These are phyloP conservation scores for Eueides isabella DNA, from an alignment of 1,140 invertebrate species.

Conservation along the genomic window DNA sequence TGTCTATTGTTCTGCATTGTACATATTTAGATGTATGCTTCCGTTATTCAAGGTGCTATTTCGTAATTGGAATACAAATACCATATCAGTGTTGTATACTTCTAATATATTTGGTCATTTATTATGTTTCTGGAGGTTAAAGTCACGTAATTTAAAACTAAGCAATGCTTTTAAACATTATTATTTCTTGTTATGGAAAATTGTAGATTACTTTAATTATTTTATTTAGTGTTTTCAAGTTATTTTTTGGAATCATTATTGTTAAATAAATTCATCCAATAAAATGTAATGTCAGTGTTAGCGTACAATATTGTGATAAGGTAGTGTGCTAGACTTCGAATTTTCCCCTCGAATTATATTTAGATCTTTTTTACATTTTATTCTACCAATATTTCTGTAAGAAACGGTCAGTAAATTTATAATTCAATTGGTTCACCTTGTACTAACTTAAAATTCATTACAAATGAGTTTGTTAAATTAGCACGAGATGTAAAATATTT, in stretches of 20 bases:
- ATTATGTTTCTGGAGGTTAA: background rate
- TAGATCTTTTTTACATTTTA: slow-evolving; percentile 12
- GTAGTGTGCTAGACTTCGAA: slow-evolving; percentile 67
- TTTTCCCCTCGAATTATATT: slow-evolving; percentile 35
- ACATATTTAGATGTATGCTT: slow-evolving; percentile 19
- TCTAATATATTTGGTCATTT: background rate
- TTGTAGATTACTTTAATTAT: background rate
- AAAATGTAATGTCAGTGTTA: slow-evolving; percentile 38
- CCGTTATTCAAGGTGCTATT: slow-evolving; percentile 11
- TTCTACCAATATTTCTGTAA: background rate
- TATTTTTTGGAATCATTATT: background rate
- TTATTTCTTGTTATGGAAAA: background rate
- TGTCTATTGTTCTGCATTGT: slow-evolving; percentile 13
- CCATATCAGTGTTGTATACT: background rate
- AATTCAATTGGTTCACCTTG: background rate
- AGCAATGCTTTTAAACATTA: background rate
- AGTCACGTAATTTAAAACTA: background rate
- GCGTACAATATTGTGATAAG: slow-evolving; percentile 62
- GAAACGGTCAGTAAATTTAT: slow-evolving; percentile 18
- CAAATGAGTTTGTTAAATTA: background rate
- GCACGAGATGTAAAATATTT: slow-evolving; percentile 15
- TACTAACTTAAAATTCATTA: background rate
- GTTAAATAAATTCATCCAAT: slow-evolving; percentile 17
- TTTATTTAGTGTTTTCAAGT: background rate
- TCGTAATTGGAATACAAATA: slow-evolving; percentile 1